Base-by-base conservation (phyloP, 2,888 invertebrate genomes). In the Caenorhabditis macrosperma region DNA sequence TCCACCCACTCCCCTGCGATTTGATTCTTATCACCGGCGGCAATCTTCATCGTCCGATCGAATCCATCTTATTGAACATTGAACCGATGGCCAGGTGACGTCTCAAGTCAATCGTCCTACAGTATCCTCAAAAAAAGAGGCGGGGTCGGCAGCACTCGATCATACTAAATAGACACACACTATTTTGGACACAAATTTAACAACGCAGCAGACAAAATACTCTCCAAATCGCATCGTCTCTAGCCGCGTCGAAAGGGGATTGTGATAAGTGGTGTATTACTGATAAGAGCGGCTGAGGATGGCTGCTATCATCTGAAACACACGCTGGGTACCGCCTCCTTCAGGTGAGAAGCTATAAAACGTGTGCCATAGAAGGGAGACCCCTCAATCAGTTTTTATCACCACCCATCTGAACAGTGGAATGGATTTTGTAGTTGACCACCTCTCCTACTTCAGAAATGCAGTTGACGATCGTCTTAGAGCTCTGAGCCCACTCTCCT, bases 251-350 rank as follows among this genome's bases (percentile, higher is more conserved):
- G 38, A 10, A 15, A 6, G 12, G 38, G 2, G 15, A n/a, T n/a
- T 5, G 48, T 64, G 72, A 72, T 72, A 63, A 72, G 71, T 64
- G 64, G 46, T 41, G 61, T 52, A 46, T 9, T 63, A 55, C 46
- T 63, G 61, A 54, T 33, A 54, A 52, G 71, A 38, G 12, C 38
- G 38, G 35, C 63, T 33, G 52, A 60, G 44, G 71, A 54, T 52
- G 71, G 50, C 33, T 38, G 9, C 38, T 38, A 50, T 72, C 72
- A 64, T 72, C 72, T 72, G 72, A 72, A 72, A 72, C 63, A 55
- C 24, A 44, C 55, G 63, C 63, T 72, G 63, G 10, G 33, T 33
- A 38, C 72, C 72, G 72, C 72, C 72, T 72, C 72, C 46, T 64
- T 30, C 22, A 50, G 57, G 63, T 64, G 46, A 48, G 54, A 64